Evolutionary conservation across 2,888 invertebrate genomes (phyloP).

Genomic region (Aproaerema taeniolella): DNA sequence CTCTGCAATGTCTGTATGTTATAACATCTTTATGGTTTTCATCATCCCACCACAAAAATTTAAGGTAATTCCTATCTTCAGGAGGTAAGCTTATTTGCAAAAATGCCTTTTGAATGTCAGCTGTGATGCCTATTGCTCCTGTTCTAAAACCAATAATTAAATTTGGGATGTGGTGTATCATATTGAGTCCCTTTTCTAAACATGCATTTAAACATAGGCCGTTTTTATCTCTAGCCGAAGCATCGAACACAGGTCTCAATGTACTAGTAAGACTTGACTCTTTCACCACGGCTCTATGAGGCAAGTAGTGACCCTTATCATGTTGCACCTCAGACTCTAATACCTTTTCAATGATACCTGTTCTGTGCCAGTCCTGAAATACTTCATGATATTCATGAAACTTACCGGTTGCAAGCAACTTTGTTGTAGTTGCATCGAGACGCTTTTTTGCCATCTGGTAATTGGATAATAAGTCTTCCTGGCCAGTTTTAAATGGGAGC

Average conservation of each 20-base stretch:
- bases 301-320: conserved; percentile 8
- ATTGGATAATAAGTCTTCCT: conserved; percentile 4
- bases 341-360: conserved; percentile 2
- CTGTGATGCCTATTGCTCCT: conserved; percentile 9
- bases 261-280: conserved; percentile 12
- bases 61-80: conserved; percentile 10
- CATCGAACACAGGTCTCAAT: conserved; percentile 17
- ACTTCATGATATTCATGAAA: conserved; percentile 9
- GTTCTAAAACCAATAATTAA: conserved; percentile 15
- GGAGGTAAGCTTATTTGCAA: too few relatives aligned
- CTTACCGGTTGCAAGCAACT: neutral
- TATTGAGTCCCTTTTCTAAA: conserved; percentile 16
- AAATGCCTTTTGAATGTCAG: too few relatives aligned
- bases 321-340: neutral
- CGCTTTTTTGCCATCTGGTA: neutral
- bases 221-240: conserved; percentile 15
- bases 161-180: conserved; percentile 15
- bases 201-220: conserved; percentile 12
- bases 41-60: conserved; percentile 15
- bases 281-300: conserved; percentile 12
- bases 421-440: conserved; percentile 8
- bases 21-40: neutral
- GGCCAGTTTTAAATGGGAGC: conserved; percentile 6
- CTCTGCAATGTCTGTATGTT: conserved; percentile 12
- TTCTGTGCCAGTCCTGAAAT: conserved; percentile 9